Base-by-base conservation (phyloP, 2,113 vertebrate genomes). In the Alosa alosa region DNA sequence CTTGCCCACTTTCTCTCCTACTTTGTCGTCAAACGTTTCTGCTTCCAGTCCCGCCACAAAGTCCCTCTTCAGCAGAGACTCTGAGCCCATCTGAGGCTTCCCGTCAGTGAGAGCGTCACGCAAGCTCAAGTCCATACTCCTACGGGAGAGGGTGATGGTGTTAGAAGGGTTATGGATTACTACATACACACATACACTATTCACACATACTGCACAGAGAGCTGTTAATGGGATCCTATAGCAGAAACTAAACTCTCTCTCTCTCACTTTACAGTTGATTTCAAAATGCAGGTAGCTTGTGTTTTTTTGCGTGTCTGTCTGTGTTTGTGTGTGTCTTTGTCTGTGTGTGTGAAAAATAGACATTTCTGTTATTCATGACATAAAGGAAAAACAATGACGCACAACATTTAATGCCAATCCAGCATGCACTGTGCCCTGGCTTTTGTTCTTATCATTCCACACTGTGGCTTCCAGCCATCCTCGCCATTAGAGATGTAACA, bases 1-100 rank as follows among this genome's bases (percentile, higher is more conserved):
- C 90, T 97, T 98, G 22, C 95, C 94, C n/a, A 98, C 95, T 0
- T 93, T 96, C 93, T 99, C 98, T 13, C 97, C 97, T 4, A 98
- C 96, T 91, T 97, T 96, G 18, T 98, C 97, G 0, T 98, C 96
- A 25, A 95, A 98, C 15, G 94, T 93, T 93, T 98, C 97, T 0
- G 97, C 96, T 90, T 99, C 97, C 93, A 98, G 90, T 0, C 95
- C 91, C 82, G 95, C 95, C 0, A 99, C 95, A 84, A 98, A 98
- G 92, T 99, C 98, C 86, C 96, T 94, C 84, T 98, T 97, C 88
- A 98, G 93, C 41, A 93, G 86, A 81, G 96, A 93, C 0, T 96
- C 96, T 92, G 97, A 94, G 4, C 96, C 87, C 89, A 95, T 88
- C 1, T 94, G 90, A 78, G 96, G 81, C 68, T 90, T 88, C 0